Conservation (phyloP, 2,113 vertebrate genomes). For the Crocuta crocuta region DNA sequence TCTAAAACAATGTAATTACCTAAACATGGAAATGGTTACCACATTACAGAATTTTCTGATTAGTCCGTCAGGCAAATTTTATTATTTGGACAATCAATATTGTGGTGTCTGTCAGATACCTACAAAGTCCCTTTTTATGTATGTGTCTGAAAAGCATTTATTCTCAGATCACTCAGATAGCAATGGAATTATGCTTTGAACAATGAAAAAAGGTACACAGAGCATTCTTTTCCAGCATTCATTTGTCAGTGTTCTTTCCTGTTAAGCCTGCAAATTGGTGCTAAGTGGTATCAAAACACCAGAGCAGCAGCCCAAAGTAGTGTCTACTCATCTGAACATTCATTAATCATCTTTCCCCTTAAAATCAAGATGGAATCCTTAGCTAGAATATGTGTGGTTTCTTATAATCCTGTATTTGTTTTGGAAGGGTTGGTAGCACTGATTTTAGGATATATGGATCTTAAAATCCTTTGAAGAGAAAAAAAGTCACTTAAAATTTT, state of each 20-base stretch:
- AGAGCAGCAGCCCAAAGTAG: slow-evolving; percentile 76
- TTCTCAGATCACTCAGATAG: slow-evolving; percentile 73
- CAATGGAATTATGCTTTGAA: slow-evolving; percentile 68
- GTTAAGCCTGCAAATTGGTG: slow-evolving; percentile 79
- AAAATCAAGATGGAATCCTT: background rate
- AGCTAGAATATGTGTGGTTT: background rate
- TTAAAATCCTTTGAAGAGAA: slow-evolving; percentile 16
- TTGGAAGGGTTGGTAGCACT: background rate
- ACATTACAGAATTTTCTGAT: background rate
- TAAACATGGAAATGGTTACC: background rate
- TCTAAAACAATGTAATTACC: background rate
- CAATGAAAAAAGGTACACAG: slow-evolving; percentile 59
- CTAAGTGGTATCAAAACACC: slow-evolving; percentile 75
- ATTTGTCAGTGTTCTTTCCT: slow-evolving; percentile 57
- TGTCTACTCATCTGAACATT: slow-evolving; percentile 75
- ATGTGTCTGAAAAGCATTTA: slow-evolving; percentile 62
- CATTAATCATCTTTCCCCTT: slow-evolving; percentile 75
- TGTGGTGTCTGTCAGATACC: slow-evolving; percentile 58
- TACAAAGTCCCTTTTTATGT: slow-evolving; percentile 54
- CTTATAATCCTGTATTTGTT: background rate
- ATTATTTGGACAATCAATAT: slow-evolving; percentile 58
- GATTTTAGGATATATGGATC: background rate
- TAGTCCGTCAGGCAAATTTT: slow-evolving; percentile 68
- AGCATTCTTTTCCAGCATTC: slow-evolving; percentile 66
- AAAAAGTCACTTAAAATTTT: background rate